Evolutionary conservation across 1,140 invertebrate species (phyloP), one percentile per base, ranked within the genome.

Genomic region (Belonocnema kinseyi): DNA sequence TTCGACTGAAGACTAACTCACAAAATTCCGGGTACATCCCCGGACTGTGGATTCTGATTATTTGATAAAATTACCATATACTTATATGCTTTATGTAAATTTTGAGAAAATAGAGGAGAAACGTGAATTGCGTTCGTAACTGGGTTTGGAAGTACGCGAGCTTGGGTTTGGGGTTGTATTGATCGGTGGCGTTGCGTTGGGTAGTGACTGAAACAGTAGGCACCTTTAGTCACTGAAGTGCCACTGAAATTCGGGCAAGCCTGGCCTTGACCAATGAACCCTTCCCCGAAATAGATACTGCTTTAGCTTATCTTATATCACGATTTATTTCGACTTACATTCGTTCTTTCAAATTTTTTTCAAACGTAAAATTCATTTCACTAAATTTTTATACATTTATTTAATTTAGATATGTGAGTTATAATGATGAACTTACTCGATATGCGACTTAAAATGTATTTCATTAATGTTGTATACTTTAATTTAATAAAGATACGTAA

Each of bases 141-240:
- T 83, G 82, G 82, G 76, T 88, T 88, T 82, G 85, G 83, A 88
- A 88, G 86, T 87, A 84, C 86, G 83, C 82, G 84, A 78, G 80
- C 82, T 74, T 75, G 82, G 85, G 85, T 88, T 88, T 88, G 86
- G 83, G 87, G 84, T 87, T 80, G 87, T 88, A 88, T 88, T 88
- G 87, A 88, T 88, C 87, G 87, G 73, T 80, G 79, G 78, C 61
- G 78, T 82, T 86, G 85, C 85, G 85, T 83, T 83, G 84, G 84
- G 77, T 78, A 79, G 78, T 80, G 74, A 79, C 79, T 84, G 80
- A 85, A 85, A 84, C 84, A 82, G 76, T 85, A 74, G 75, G 76
- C 77, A 80, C 80, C 77, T 84, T 76, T 78, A 81, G 77, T 83
- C 71, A 74, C 76, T 77, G 51, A 72, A 78, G 74, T 74, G 79